Evolutionary conservation across 2,888 invertebrate genomes (phyloP).

Genomic region (Meloe dianella): DNA sequence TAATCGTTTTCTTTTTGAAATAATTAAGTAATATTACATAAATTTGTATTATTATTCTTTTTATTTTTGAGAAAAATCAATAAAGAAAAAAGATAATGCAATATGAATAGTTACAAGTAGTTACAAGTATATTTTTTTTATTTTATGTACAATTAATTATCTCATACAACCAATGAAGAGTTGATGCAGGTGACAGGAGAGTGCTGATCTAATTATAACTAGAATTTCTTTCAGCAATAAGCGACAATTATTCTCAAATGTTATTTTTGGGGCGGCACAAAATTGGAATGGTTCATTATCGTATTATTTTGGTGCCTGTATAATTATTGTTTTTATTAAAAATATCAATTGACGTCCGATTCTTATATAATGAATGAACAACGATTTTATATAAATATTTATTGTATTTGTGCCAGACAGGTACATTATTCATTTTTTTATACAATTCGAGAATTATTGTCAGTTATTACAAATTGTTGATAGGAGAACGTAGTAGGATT

Average conservation of each 20-base stretch:
- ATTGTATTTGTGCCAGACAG: slow-evolving; percentile 24
- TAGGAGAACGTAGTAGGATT: not conserved
- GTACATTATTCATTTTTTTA: slow-evolving; percentile 15
- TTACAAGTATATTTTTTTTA: slow-evolving; percentile 57
- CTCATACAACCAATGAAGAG: slow-evolving; percentile 58
- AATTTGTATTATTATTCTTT: slow-evolving; percentile 58
- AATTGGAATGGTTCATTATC: slow-evolving; percentile 28
- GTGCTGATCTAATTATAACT: slow-evolving; percentile 55
- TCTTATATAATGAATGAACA: not conserved
- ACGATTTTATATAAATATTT: not conserved
- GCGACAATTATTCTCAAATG: slow-evolving; percentile 19
- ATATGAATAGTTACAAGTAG: slow-evolving; percentile 64
- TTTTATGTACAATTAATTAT: slow-evolving; percentile 61
- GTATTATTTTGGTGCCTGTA: slow-evolving; percentile 11
- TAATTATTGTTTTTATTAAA: slow-evolving; percentile 10
- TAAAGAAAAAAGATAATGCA: slow-evolving; percentile 61
- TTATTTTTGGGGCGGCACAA: slow-evolving; percentile 27
- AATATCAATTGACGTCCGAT: slow-evolving; percentile 12
- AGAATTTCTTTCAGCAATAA: slow-evolving; percentile 24
- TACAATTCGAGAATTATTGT: not conserved
- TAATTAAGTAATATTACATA: slow-evolving; percentile 62
- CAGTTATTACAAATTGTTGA: not conserved
- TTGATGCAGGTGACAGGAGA: slow-evolving; percentile 57
- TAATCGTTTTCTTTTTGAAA: no score
- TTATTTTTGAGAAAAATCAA: slow-evolving; percentile 61